phyloP scores from a whole-genome alignment of 2,113 vertebrate species.

The Bagarius yarrelli region DNA sequence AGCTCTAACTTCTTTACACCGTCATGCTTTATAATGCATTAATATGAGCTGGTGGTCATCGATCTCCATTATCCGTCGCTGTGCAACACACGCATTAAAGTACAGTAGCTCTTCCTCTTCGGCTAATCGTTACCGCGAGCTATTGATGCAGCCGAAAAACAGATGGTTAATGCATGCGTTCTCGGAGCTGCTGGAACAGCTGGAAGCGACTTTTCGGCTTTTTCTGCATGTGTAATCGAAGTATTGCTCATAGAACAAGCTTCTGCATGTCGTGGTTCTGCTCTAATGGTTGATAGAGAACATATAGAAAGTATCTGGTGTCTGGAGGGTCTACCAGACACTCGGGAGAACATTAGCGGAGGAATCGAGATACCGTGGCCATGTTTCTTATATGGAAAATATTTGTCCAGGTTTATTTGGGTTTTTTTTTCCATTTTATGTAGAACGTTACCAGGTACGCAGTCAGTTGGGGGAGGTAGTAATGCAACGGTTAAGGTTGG shows the following conservation, averaged over 20 bases:
- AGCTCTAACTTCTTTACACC: slow-evolving; percentile 6
- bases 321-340: slow-evolving; percentile 1
- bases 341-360: neutral
- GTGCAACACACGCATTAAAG: slow-evolving; percentile 8
- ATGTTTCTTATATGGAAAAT: slow-evolving; percentile 1
- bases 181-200: slow-evolving; percentile 31
- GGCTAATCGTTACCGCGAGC: neutral
- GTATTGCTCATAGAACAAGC: slow-evolving; percentile 35
- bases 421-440: too few relatives aligned
- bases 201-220: slow-evolving; percentile 31
- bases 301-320: slow-evolving; percentile 44
- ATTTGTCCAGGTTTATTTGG: neutral
- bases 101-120: slow-evolving; percentile 4
- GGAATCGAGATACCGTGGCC: neutral
- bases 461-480: too few relatives aligned
- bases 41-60: neutral
- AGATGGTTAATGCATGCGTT: slow-evolving; percentile 33
- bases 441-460: neutral
- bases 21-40: neutral
- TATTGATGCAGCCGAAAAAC: slow-evolving; percentile 20
- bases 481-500: too few relatives aligned
- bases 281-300: slow-evolving; percentile 37
- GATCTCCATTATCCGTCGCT: neutral
- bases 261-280: slow-evolving; percentile 28
- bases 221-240: slow-evolving; percentile 17